These are phyloP conservation scores for Amphiprion percula DNA, from an alignment of 2,113 vertebrate genomes.

Conservation along the genomic window DNA sequence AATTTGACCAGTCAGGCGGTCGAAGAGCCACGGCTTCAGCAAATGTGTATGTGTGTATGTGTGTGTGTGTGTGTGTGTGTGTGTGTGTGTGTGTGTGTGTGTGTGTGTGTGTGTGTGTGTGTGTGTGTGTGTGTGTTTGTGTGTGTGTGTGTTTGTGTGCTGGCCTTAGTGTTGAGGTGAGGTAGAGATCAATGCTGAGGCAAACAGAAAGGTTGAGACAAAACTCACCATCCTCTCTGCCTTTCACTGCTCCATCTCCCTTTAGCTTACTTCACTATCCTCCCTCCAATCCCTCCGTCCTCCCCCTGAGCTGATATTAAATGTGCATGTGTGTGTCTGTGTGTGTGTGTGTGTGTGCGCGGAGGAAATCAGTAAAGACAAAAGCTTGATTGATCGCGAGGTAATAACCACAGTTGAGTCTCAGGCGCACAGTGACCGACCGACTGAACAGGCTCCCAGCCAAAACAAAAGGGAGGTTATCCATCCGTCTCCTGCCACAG, in stretches of 20 bases:
- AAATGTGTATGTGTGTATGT: constrained; percentile 40
- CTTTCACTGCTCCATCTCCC: constrained; percentile 34
- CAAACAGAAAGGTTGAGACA: constrained; percentile 74
- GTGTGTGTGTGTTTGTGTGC: constrained; percentile 49
- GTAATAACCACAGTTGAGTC: constrained; percentile 62
- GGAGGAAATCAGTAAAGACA: constrained; percentile 43
- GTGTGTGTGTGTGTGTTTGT: constrained; percentile 39
- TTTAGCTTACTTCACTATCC: neutral
- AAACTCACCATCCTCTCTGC: constrained; percentile 48
- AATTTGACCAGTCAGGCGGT: constrained; percentile 82
- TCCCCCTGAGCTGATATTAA: constrained; percentile 20
- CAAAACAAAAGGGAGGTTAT: constrained; percentile 31
- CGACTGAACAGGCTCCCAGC: constrained; percentile 13
- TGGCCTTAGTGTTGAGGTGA: constrained; percentile 70
- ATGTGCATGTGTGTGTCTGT: neutral
- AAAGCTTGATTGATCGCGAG: constrained; percentile 62
- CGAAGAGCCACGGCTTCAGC: constrained; percentile 70
- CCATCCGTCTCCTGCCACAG: neutral
- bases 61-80: constrained; percentile 40
- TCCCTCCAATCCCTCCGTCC: neutral
- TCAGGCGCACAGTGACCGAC: constrained; percentile 23
- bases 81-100: constrained; percentile 47
- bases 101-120: constrained; percentile 34
- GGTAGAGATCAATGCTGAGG: constrained; percentile 76
- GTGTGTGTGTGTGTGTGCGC: constrained; percentile 19